Evolutionary conservation across 2,888 invertebrate species (phyloP).

Genomic region (Empis stercorea): DNA sequence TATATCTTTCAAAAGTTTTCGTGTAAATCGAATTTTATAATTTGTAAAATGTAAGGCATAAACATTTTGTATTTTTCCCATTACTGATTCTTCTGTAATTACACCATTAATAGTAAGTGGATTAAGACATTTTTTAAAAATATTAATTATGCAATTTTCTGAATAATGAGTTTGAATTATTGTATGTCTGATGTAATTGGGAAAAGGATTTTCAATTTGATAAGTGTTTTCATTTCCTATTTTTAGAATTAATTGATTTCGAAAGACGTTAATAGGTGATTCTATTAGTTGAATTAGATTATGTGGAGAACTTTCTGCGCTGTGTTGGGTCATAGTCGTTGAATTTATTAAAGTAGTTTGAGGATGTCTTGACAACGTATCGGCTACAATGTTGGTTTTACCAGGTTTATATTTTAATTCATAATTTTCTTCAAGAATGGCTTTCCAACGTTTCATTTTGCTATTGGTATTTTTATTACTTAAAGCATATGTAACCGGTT

Average conservation of each 20-base stretch:
- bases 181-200: background rate
- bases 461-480: slow-evolving; percentile 7
- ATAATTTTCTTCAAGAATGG: slow-evolving; percentile 10
- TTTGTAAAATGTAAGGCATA: slow-evolving; percentile 1
- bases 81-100: background rate
- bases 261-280: slow-evolving; percentile 10
- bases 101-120: background rate
- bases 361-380: slow-evolving; percentile 7
- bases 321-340: slow-evolving; percentile 4
- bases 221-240: slow-evolving; percentile 1
- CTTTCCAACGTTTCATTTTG: slow-evolving; percentile 12
- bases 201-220: slow-evolving; percentile 1
- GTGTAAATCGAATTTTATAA: slow-evolving; percentile 3
- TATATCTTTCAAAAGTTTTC: background rate
- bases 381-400: slow-evolving; percentile 8
- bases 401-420: slow-evolving; percentile 8
- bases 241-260: background rate
- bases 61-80: slow-evolving; percentile 4
- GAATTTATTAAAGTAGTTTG: slow-evolving; percentile 3
- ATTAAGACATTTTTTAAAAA: slow-evolving; percentile 7
- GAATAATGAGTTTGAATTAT: no score
- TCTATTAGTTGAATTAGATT: slow-evolving; percentile 6
- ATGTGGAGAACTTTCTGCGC: slow-evolving; percentile 5
- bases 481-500: slow-evolving; percentile 5
- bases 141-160: no score